Conservation (phyloP, 1,140 invertebrate genomes). For the Glomeris maerens region DNA sequence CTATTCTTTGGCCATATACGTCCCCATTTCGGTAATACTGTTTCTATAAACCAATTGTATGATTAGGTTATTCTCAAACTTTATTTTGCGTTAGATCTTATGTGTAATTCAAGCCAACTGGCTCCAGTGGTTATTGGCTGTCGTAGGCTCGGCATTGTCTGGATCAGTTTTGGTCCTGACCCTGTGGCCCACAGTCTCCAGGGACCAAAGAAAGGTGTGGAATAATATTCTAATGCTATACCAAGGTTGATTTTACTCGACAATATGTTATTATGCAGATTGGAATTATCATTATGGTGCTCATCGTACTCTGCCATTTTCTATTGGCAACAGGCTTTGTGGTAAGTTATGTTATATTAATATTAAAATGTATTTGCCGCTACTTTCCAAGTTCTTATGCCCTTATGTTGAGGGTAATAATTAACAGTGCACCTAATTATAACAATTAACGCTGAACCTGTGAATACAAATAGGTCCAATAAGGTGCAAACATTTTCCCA, state of each 20-base stretch:
- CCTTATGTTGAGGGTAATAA: no score
- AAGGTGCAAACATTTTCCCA: no score
- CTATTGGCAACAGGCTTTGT: slow-evolving; percentile 70
- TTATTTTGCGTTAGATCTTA: slow-evolving; percentile 40
- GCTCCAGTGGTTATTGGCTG: slow-evolving; percentile 74
- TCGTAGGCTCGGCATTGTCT: slow-evolving; percentile 61
- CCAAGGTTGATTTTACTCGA: neutral
- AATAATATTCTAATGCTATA: no score
- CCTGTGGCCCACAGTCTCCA: slow-evolving; percentile 57
- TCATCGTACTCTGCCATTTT: slow-evolving; percentile 58
- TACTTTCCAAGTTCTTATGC: no score
- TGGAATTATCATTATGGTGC: slow-evolving; percentile 50
- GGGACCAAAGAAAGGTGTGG: slow-evolving; percentile 33
- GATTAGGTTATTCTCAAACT: neutral
- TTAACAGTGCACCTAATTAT: no score
- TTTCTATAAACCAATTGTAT: slow-evolving; percentile 7
- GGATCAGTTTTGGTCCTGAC: slow-evolving; percentile 70
- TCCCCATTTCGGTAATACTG: slow-evolving; percentile 61
- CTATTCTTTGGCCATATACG: slow-evolving; percentile 84
- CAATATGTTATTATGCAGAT: slow-evolving; percentile 24
- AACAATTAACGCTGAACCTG: no score
- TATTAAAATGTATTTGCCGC: no score
- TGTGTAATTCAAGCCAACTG: slow-evolving; percentile 69
- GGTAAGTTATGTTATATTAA: slow-evolving; percentile 38
- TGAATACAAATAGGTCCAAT: no score